These are phyloP conservation scores for Caenorhabditis zanzibari DNA, from an alignment of 2,888 invertebrate species.

Conservation along the genomic window DNA sequence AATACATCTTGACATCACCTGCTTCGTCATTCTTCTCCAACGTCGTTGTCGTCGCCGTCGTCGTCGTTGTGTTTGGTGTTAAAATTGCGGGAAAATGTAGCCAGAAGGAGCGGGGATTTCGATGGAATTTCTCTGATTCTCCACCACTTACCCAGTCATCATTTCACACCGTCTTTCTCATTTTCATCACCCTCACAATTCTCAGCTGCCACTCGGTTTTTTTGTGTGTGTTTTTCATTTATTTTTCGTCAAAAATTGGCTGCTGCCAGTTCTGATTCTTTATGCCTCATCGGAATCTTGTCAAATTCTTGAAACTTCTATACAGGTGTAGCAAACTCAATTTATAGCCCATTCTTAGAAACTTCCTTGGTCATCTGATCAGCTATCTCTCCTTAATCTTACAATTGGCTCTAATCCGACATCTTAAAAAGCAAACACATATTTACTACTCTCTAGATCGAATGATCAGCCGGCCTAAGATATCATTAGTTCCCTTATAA, in stretches of 20 bases:
- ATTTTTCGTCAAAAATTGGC: background rate
- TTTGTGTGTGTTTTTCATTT: slow-evolving; percentile 4
- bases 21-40: slow-evolving; percentile 19
- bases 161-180: background rate
- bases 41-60: background rate
- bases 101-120: background rate
- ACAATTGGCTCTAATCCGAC: background rate
- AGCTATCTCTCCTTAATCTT: background rate
- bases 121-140: slow-evolving; percentile 29
- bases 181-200: slow-evolving; percentile 38
- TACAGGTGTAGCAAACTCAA: slow-evolving; percentile 10
- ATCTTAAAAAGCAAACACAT: background rate
- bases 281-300: background rate
- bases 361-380: background rate
- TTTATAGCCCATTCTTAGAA: slow-evolving; percentile 16
- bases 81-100: slow-evolving; percentile 25
- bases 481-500: background rate
- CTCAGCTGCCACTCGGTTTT: slow-evolving; percentile 1
- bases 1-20: slow-evolving; percentile 27
- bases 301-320: background rate
- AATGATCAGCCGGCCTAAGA: background rate
- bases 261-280: too few relatives aligned
- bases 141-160: slow-evolving; percentile 17
- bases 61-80: slow-evolving; percentile 16
- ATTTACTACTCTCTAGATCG: background rate